Evolutionary conservation across 2,113 vertebrate genomes (phyloP).

Genomic region (Eolophus roseicapilla): DNA sequence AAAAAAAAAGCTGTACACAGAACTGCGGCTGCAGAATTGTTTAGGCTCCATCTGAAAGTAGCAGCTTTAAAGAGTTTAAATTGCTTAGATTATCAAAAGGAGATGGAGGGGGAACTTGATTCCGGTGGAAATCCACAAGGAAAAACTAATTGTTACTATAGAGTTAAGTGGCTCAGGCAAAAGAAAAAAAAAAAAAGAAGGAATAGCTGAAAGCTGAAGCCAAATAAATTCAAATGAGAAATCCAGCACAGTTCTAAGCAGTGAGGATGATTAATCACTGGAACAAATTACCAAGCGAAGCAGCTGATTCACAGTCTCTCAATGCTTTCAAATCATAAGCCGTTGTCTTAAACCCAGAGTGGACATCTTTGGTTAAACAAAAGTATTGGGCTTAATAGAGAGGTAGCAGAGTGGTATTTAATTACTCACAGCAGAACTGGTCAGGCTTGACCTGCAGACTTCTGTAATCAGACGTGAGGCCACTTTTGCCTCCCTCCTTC

Average conservation of each 20-base stretch:
- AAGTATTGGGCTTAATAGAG: not conserved
- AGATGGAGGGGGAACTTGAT: not conserved
- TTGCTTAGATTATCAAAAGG: not conserved
- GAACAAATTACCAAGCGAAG: not conserved
- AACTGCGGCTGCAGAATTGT: not conserved
- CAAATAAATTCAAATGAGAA: conserved; percentile 3
- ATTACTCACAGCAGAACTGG: not conserved
- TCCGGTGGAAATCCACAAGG: not conserved
- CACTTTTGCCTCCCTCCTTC: not conserved
- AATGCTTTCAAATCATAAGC: not conserved
- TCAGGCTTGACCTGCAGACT: not conserved
- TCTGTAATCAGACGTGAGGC: not conserved
- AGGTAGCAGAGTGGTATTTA: not conserved
- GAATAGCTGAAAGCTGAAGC: not conserved
- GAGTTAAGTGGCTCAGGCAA: not conserved
- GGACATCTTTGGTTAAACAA: not conserved
- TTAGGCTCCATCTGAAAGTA: not conserved
- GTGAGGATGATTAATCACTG: not conserved
- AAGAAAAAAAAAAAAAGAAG: not conserved
- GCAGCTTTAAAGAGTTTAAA: not conserved
- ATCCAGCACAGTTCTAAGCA: not conserved
- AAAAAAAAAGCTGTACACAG: not conserved
- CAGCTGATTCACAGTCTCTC: not conserved
- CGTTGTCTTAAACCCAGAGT: not conserved
- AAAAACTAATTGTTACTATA: not conserved